Evolutionary conservation across 2,888 invertebrate genomes (phyloP).

Genomic region (Steinernema carpocapsae): DNA sequence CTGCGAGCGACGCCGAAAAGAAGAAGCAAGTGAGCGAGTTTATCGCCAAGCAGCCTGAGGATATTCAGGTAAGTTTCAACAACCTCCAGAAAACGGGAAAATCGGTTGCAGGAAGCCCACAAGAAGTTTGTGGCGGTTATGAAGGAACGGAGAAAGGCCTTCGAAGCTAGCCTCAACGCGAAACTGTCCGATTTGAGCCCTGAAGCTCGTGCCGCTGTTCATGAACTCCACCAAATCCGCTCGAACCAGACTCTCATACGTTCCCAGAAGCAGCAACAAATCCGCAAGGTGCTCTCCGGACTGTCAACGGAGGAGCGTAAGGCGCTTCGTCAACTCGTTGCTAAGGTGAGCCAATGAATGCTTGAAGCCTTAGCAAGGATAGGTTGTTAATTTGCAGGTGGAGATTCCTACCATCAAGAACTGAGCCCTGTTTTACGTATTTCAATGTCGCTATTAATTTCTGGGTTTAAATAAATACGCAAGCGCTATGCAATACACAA

Average conservation of each 20-base stretch:
- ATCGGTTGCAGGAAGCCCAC: slow-evolving; percentile 15
- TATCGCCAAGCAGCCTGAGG: neutral
- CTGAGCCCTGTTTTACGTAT: neutral
- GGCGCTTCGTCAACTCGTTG: neutral
- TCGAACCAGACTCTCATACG: neutral
- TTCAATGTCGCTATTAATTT: too few relatives aligned
- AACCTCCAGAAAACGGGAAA: neutral
- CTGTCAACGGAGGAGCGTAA: neutral
- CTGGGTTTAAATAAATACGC: too few relatives aligned
- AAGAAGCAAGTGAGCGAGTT: neutral
- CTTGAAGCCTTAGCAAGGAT: neutral
- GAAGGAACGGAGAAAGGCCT: slow-evolving; percentile 11
- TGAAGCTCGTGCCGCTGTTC: neutral
- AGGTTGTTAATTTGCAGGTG: neutral
- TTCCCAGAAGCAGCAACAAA: neutral
- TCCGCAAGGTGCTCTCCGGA: neutral
- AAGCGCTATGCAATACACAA: too few relatives aligned
- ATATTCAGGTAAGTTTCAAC: slow-evolving; percentile 24
- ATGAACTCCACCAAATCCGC: slow-evolving; percentile 1
- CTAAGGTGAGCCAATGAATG: neutral
- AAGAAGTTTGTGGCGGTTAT: slow-evolving; percentile 7
- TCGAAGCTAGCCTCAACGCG: slow-evolving; percentile 4
- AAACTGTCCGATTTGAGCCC: neutral
- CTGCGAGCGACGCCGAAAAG: neutral
- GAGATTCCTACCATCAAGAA: neutral